Percentiles rank a stretch among this genome's conserved stretches.
These are phyloP conservation scores for Clivina fossor DNA, from an alignment of 2,888 invertebrate species.

Conservation along the genomic window DNA sequence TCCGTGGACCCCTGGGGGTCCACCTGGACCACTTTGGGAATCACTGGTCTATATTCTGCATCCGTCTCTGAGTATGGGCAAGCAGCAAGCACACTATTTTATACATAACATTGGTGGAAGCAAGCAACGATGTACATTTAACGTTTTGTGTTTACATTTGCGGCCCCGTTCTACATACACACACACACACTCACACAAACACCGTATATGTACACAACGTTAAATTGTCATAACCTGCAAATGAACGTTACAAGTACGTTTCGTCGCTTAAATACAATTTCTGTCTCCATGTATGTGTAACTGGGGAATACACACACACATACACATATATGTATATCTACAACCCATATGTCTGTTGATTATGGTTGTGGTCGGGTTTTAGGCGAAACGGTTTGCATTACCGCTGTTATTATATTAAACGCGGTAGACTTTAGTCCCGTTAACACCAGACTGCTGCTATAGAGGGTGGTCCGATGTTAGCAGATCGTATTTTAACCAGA, in stretches of 20 bases:
- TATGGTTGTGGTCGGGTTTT: conserved; percentile 19
- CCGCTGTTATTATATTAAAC: conserved; percentile 30
- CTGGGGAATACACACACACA: too few relatives aligned
- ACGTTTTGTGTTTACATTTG: conserved; percentile 31
- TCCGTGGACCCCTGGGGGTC: too few relatives aligned
- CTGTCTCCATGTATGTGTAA: conserved; percentile 3
- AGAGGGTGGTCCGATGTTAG: conserved; percentile 21
- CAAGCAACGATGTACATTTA: conserved; percentile 25
- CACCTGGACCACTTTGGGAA: too few relatives aligned
- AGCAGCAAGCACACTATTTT: too few relatives aligned
- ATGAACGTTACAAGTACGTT: too few relatives aligned
- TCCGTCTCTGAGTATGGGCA: too few relatives aligned
- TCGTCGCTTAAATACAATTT: too few relatives aligned
- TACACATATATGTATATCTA: conserved; percentile 10
- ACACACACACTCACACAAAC: too few relatives aligned
- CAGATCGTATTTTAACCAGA: conserved; percentile 28
- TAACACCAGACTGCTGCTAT: conserved; percentile 11
- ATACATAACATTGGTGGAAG: too few relatives aligned
- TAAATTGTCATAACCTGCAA: conserved; percentile 31
- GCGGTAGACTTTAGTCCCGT: conserved; percentile 2
- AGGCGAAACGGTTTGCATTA: conserved; percentile 20
- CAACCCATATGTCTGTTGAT: conserved; percentile 16
- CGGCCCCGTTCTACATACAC: too few relatives aligned
- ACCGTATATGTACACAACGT: conserved; percentile 20
- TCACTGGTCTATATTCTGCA: too few relatives aligned